Evolutionary conservation across 2,888 invertebrate genomes (phyloP), one percentile per base, ranked within the genome.

Genomic region (Tyria jacobaeae): DNA sequence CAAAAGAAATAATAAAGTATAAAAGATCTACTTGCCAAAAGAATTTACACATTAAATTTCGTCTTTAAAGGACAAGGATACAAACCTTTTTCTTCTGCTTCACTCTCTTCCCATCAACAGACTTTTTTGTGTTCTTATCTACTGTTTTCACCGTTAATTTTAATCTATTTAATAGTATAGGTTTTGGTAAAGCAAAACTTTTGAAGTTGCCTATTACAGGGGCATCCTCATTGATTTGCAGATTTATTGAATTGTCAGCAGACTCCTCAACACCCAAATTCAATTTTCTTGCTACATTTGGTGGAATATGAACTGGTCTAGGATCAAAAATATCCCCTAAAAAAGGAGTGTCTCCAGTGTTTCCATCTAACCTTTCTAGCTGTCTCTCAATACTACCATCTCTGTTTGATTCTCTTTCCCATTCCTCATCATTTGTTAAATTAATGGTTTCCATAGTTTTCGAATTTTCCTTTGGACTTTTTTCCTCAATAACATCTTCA

Each of bases 281-380:
- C 49, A 92, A 71, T 64, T 89, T 91, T 65, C 84, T 86, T 2
- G 81, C 76, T 14, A 88, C 68, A 74, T 82, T 89, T 5, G 84
- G 73, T 12, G 88, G 88, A 64, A 89, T 74, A 2, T 81, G 59
- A 1, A 90, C 86, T 55, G 94, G 92, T 24, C 89, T 88, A 2
- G 94, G 94, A 68, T 94, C 93, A 78, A 94, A 94, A 71, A 94
- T 94, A 69, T 94, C 94, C 71, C 91, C 89, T 81, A 94, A 82
- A 86, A 93, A 94, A 70, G 93, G 92, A 50, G 93, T 92, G 39
- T 91, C 90, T 1, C 85, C 87, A n/a, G 89, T 83, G 57, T 80
- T 82, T 3, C 93, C 90, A 70, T 93, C 91, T 70, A 93, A 62
- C 63, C 78, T 83, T 71, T 89, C 83, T 34, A 93, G 75, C 70